Conservation (phyloP, 2,797 vertebrate genomes). For the Gymnoscopelus microlampas region DNA sequence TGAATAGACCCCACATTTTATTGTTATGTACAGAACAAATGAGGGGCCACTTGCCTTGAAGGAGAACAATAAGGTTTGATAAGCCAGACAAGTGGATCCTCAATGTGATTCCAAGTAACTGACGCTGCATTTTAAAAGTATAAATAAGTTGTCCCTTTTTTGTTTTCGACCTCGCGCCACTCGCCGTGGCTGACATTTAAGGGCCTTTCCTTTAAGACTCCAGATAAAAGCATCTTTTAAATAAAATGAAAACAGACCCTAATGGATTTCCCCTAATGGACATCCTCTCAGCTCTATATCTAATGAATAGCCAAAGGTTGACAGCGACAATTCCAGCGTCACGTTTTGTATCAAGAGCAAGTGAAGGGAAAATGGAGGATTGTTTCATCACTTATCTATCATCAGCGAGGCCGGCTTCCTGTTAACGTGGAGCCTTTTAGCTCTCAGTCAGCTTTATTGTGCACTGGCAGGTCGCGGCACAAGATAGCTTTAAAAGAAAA, state of each 20-base stretch:
- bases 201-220: conserved; percentile 33
- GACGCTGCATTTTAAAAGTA: conserved; percentile 29
- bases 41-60: conserved; percentile 34
- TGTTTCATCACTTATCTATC: conserved; percentile 23
- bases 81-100: conserved; percentile 13
- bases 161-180: conserved; percentile 17
- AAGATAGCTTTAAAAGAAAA: conserved; percentile 1
- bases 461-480: no score
- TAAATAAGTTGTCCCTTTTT: conserved; percentile 8
- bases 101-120: conserved; percentile 45
- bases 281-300: conserved; percentile 15
- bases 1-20: conserved; percentile 53
- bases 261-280: conserved; percentile 57
- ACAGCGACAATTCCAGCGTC: conserved; percentile 39
- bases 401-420: conserved; percentile 6
- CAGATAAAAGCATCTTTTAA: conserved; percentile 52
- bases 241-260: conserved; percentile 51
- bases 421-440: conserved; percentile 22
- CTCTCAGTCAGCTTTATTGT: conserved; percentile 5
- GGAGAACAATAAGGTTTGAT: conserved; percentile 36
- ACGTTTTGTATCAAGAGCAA: conserved; percentile 35
- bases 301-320: conserved; percentile 19
- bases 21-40: conserved; percentile 46
- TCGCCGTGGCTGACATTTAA: conserved; percentile 34
- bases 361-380: conserved; percentile 36